phyloP scores from a whole-genome alignment of 1,140 invertebrate species.

The Rhyzopertha dominica region DNA sequence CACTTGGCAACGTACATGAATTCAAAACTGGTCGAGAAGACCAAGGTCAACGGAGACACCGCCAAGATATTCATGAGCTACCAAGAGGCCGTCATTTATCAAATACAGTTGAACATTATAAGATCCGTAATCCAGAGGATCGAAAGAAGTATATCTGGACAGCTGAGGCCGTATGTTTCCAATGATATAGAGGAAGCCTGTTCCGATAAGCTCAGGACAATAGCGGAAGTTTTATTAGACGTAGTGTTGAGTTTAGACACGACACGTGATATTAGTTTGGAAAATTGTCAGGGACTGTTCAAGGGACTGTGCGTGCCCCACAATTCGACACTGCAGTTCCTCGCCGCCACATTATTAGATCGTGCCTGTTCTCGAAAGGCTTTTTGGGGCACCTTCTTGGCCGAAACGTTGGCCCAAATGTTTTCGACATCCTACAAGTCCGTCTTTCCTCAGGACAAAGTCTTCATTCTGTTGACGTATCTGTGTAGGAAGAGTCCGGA shows the following conservation, averaged over 20 bases:
- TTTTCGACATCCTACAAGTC: slow-evolving; percentile 73
- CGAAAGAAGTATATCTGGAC: slow-evolving; percentile 42
- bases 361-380: slow-evolving; percentile 69
- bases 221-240: slow-evolving; percentile 75
- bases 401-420: slow-evolving; percentile 70
- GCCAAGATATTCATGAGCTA: slow-evolving; percentile 73
- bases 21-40: slow-evolving; percentile 54
- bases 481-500: slow-evolving; percentile 74
- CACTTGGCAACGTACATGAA: slow-evolving; percentile 77
- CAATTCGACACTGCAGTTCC: slow-evolving; percentile 58
- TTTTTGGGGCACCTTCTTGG: slow-evolving; percentile 87
- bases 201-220: slow-evolving; percentile 73
- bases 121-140: slow-evolving; percentile 66
- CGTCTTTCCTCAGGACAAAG: slow-evolving; percentile 80
- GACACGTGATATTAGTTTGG: slow-evolving; percentile 56
- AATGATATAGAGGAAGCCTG: slow-evolving; percentile 51
- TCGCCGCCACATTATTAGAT: slow-evolving; percentile 70
- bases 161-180: slow-evolving; percentile 26
- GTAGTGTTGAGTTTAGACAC: slow-evolving; percentile 67
- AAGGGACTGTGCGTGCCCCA: slow-evolving; percentile 58
- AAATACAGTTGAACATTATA: slow-evolving; percentile 74
- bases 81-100: slow-evolving; percentile 75
- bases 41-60: slow-evolving; percentile 54
- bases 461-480: slow-evolving; percentile 82
- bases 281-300: slow-evolving; percentile 64